phyloP scores from a whole-genome alignment of 2,888 invertebrate genomes.

The Spilosoma lubricipeda region DNA sequence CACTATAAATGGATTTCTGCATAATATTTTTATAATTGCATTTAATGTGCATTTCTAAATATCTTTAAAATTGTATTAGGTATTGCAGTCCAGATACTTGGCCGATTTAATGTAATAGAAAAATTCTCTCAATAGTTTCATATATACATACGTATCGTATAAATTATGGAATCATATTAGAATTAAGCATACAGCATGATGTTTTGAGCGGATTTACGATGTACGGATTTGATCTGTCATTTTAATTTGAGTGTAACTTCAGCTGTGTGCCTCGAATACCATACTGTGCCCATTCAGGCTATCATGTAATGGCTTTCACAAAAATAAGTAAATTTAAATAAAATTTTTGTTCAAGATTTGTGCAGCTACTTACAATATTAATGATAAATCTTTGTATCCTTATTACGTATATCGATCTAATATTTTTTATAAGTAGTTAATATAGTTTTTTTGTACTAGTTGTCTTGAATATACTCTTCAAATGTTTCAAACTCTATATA shows the following conservation, averaged over 20 bases:
- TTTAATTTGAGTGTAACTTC: neutral
- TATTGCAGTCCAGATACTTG: neutral
- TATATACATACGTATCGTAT: neutral
- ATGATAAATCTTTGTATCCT: neutral
- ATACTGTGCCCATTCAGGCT: neutral
- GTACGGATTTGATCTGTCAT: neutral
- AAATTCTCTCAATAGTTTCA: neutral
- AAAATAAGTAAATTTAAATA: neutral
- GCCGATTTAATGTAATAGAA: neutral
- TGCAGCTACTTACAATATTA: slow-evolving; percentile 1
- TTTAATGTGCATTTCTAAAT: neutral
- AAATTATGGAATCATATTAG: neutral
- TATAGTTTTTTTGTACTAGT: neutral
- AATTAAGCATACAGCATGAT: neutral
- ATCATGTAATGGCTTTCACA: neutral
- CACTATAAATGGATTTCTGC: neutral
- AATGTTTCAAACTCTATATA: neutral
- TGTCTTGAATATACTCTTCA: neutral
- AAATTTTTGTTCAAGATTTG: neutral
- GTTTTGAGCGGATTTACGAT: neutral
- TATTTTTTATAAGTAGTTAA: neutral
- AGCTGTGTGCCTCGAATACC: neutral
- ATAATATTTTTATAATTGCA: neutral
- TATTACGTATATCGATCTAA: neutral
- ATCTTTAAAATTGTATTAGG: neutral